Conservation (phyloP, 2,113 vertebrate genomes). For the Edolisoma coerulescens region DNA sequence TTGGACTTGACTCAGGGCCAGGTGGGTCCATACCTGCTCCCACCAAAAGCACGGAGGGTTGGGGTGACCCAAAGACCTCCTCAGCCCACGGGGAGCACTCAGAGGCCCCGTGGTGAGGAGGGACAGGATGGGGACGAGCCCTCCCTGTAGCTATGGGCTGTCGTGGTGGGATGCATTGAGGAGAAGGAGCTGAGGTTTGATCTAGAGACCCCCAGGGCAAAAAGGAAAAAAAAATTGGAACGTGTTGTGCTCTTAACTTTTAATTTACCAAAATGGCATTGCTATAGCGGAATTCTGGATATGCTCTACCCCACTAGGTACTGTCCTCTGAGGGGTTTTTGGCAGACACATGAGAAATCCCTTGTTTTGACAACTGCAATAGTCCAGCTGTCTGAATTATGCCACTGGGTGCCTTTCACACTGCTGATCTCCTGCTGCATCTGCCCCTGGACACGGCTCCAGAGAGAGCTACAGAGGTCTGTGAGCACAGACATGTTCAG, state of each 20-base stretch:
- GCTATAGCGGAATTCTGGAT: not conserved
- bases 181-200: not conserved
- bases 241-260: not conserved
- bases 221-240: not conserved
- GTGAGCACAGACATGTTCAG: rapidly evolving
- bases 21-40: not conserved
- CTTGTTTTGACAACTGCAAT: not conserved
- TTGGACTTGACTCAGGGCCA: not conserved
- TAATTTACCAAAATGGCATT: not conserved
- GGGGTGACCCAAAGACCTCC: not conserved
- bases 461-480: rapidly evolving
- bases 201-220: not conserved
- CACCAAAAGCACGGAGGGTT: rapidly evolving
- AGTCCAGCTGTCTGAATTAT: not conserved
- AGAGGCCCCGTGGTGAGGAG: not conserved
- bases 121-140: not conserved
- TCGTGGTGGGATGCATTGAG: not conserved
- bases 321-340: not conserved
- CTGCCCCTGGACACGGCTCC: not conserved
- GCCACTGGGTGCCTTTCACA: rapidly evolving
- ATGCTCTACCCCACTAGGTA: not conserved
- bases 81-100: not conserved
- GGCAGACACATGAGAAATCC: not conserved
- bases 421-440: not conserved
- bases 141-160: not conserved